phyloP scores from a whole-genome alignment of 2,888 invertebrate species.

The Lithodes maja region DNA sequence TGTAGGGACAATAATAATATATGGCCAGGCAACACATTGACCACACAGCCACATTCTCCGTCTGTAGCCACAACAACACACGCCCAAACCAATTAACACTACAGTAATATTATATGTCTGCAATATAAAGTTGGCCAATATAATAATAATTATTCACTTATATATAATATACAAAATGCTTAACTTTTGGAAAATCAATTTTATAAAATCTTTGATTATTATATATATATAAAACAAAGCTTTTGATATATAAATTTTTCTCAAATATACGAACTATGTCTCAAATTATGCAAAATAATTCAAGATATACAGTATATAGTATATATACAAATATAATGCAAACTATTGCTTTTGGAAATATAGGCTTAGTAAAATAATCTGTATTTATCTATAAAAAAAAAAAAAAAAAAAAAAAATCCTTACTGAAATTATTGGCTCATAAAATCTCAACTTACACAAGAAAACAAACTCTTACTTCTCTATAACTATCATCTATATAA shows the following conservation, averaged over 20 bases:
- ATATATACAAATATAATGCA: slow-evolving; percentile 13
- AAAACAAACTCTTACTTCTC: slow-evolving; percentile 15
- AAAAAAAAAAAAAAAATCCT: background rate
- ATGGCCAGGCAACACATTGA: background rate
- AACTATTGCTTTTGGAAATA: slow-evolving; percentile 2
- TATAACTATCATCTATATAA: slow-evolving; percentile 7
- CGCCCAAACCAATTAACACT: background rate
- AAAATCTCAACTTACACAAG: background rate
- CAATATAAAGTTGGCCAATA: background rate
- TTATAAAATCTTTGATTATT: slow-evolving; percentile 8
- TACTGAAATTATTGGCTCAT: slow-evolving; percentile 10
- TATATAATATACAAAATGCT: background rate
- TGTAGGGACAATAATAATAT: too few species aligned
- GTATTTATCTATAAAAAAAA: background rate
- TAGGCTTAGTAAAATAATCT: slow-evolving; percentile 11
- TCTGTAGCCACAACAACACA: background rate
- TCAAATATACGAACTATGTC: background rate
- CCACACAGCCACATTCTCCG: too few species aligned
- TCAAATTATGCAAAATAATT: slow-evolving; percentile 1
- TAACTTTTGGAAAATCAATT: slow-evolving; percentile 5
- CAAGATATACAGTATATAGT: background rate
- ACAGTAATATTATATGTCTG: background rate
- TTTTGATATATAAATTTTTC: slow-evolving; percentile 4
- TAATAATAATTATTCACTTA: background rate
- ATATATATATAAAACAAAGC: slow-evolving; percentile 16